Evolutionary conservation across 2,797 vertebrate species (phyloP), one percentile per base, ranked within the genome.

Genomic region (Takifugu ocellatus): DNA sequence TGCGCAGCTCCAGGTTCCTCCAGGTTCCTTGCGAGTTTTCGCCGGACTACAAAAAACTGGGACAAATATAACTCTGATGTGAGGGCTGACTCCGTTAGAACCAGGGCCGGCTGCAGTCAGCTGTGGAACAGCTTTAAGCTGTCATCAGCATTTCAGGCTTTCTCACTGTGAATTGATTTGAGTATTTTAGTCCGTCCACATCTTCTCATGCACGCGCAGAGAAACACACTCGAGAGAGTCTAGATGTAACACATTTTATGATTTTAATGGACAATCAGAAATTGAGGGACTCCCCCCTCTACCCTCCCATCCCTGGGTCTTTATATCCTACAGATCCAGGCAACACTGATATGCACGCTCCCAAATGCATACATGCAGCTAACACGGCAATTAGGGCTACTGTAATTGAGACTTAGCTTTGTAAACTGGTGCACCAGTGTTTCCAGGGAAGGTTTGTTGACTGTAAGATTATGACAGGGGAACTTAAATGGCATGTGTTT

Each of bases 401-500:
- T 72, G 72, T 84, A 85, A 87, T 87, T 86, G 82, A 66, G 78
- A 78, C 83, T 73, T 83, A 70, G 81, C 79, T 68, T 79, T 79
- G 73, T 84, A 84, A 84, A 86, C 69, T 71, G 66, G 63, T 68
- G 11, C 68, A 44, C 56, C 82, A 54, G 56, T 66, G 77, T 87
- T 85, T 76, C 84, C 82, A 84, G 61, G 77, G 78, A 85, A 84
- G 78, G 71, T 77, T 81, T 83, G 83, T 86, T 84, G 80, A 87
- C 84, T 74, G 64, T 67, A 57, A 63, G 63, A 75, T 83, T 83
- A 83, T 87, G 70, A 83, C 74, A 72, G 79, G 65, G 33, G 75
- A 82, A 74, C 65, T 52, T 81, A 83, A 83, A 87, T 75, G 81
- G 68, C 61, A 82, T 85, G 85, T 88, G 84, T 87, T 88, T 88